Percentiles rank a stretch among this genome's conserved stretches.
These are phyloP conservation scores for Tapirus indicus DNA, from an alignment of 2,797 vertebrate species.

Conservation along the genomic window DNA sequence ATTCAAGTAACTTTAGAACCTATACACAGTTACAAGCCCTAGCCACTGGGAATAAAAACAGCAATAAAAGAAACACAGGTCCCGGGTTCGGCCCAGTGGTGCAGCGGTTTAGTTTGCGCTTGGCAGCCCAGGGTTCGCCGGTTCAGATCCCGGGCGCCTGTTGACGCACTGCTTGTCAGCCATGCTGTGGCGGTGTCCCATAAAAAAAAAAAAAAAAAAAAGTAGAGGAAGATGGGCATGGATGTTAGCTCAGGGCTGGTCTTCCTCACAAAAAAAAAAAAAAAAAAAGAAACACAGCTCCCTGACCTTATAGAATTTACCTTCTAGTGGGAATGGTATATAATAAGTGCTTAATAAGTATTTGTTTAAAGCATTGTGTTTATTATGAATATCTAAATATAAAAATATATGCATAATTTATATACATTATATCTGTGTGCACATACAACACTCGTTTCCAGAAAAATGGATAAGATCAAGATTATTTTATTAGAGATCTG, in stretches of 20 bases:
- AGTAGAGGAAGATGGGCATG: too few species aligned
- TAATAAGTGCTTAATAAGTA: background rate
- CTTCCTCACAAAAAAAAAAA: too few species aligned
- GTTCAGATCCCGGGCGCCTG: too few species aligned
- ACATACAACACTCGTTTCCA: background rate
- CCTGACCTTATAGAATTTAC: background rate
- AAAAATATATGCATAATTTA: background rate
- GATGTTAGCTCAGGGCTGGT: too few species aligned
- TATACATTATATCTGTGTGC: background rate
- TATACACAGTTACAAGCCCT: background rate
- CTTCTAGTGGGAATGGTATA: background rate
- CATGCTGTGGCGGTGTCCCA: too few species aligned
- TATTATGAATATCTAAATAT: background rate
- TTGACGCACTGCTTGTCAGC: too few species aligned
- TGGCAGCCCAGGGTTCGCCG: too few species aligned
- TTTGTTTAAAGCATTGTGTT: background rate
- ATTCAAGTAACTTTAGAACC: background rate
- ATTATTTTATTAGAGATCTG: background rate
- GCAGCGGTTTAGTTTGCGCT: too few species aligned
- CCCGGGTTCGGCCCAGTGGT: too few species aligned
- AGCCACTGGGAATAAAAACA: background rate
- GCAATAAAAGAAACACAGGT: background rate
- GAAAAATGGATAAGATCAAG: background rate
- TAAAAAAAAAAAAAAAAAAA: too few species aligned
- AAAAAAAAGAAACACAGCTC: background rate